A percentile compares a stretch with the other conserved stretches of the same genome.
Evolutionary conservation across 2,797 vertebrate species (phyloP).

Genomic region (Dicrostonyx torquatus): DNA sequence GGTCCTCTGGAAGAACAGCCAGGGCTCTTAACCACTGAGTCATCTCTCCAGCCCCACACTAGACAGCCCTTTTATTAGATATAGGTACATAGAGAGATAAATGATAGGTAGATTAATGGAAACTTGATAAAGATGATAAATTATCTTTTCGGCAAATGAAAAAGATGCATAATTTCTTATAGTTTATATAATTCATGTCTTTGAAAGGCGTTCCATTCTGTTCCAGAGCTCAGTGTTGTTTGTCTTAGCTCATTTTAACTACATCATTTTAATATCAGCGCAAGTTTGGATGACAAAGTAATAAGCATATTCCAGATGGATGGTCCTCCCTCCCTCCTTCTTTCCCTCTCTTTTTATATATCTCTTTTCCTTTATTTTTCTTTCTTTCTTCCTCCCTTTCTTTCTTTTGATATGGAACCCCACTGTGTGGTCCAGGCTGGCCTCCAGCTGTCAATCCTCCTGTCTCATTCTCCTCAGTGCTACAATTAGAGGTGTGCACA

Average conservation of each 20-base stretch:
- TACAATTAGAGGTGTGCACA: background rate
- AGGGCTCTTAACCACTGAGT: background rate
- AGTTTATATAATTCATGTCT: background rate
- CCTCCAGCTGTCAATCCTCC: background rate
- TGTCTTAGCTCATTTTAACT: conserved; percentile 47
- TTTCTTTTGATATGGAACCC: background rate
- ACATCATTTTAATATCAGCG: conserved; percentile 30
- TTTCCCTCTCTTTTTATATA: no score
- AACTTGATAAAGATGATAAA: conserved; percentile 14
- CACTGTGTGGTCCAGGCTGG: background rate
- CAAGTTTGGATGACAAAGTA: background rate
- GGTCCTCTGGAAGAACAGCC: no score
- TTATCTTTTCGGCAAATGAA: conserved; percentile 58
- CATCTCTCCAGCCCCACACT: background rate
- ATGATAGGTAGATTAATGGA: background rate
- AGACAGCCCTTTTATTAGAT: background rate
- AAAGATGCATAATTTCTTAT: background rate
- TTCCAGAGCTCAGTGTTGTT: background rate
- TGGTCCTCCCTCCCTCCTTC: background rate
- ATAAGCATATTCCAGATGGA: background rate
- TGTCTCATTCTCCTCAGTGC: background rate
- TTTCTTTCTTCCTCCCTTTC: background rate
- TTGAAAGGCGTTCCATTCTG: conserved; percentile 42
- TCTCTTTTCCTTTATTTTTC: no score
- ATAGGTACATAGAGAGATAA: background rate